Evolutionary conservation across 1,140 invertebrate species (phyloP).

Genomic region (Apis laboriosa): DNA sequence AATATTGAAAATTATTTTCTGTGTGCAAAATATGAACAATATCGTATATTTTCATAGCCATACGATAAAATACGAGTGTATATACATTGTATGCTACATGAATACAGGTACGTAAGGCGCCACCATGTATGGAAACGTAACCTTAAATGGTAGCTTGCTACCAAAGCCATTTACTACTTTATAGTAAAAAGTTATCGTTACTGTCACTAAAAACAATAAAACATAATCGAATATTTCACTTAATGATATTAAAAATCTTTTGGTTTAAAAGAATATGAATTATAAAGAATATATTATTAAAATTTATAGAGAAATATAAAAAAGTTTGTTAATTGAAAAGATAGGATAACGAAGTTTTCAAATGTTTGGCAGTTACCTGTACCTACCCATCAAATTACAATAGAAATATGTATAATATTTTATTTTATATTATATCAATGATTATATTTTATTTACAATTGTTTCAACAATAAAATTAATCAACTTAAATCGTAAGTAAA

Average conservation of each 20-base stretch:
- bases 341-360: not conserved
- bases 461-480: not conserved
- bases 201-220: constrained; percentile 33
- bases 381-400: not conserved
- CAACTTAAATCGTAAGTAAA: not conserved
- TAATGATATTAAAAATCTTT: constrained; percentile 10
- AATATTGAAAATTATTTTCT: not conserved
- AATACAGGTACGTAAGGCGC: constrained; percentile 25
- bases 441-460: too few relatives aligned
- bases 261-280: not conserved
- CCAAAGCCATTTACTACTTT: constrained; percentile 41
- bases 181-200: constrained; percentile 37
- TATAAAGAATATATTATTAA: not conserved
- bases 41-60: not conserved
- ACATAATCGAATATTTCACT: not conserved
- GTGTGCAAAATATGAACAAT: not conserved
- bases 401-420: not conserved
- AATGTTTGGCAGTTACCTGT: not conserved
- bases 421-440: too few relatives aligned
- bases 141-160: constrained; percentile 70
- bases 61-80: not conserved
- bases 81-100: not conserved
- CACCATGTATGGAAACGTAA: constrained; percentile 53
- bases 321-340: not conserved
- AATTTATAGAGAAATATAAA: not conserved